Conservation (phyloP, 2,888 invertebrate species). For the Taphrorychus bicolor region DNA sequence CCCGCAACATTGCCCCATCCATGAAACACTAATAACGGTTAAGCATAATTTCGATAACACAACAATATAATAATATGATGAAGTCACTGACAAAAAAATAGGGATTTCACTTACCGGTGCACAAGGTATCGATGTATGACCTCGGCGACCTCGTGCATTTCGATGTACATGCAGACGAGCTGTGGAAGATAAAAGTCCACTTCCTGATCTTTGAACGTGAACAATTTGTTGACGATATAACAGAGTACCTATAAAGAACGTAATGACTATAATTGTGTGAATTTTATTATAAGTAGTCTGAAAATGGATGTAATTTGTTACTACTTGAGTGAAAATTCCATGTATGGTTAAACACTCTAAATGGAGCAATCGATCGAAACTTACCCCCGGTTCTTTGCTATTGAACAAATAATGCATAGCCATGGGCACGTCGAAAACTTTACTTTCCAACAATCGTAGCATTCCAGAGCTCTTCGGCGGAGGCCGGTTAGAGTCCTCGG, state of each 20-base stretch:
- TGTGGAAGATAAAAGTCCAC: constrained; percentile 99
- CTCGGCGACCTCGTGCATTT: constrained; percentile 97
- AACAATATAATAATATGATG: neutral
- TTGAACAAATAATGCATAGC: constrained; percentile 98
- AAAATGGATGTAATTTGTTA: too few relatives aligned
- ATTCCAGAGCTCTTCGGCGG: constrained; percentile 66
- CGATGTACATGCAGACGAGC: constrained; percentile 97
- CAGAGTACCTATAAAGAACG: constrained; percentile 74
- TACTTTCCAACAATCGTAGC: constrained; percentile 94
- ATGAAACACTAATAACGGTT: too few relatives aligned
- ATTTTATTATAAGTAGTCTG: too few relatives aligned
- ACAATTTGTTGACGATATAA: constrained; percentile 97
- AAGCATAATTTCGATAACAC: too few relatives aligned
- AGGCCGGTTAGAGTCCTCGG: constrained; percentile 46
- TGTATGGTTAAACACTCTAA: too few relatives aligned
- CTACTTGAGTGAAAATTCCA: too few relatives aligned
- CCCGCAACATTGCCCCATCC: too few relatives aligned
- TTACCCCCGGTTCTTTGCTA: constrained; percentile 90
- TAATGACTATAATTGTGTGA: too few relatives aligned
- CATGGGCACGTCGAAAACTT: constrained; percentile 97
- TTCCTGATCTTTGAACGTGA: constrained; percentile 89
- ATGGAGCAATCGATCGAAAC: too few relatives aligned
- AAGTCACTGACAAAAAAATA: neutral
- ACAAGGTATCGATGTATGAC: constrained; percentile 85
- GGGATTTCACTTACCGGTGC: constrained; percentile 67